Evolutionary conservation across 2,113 vertebrate species (phyloP).

Genomic region (Nanorana parkeri): DNA sequence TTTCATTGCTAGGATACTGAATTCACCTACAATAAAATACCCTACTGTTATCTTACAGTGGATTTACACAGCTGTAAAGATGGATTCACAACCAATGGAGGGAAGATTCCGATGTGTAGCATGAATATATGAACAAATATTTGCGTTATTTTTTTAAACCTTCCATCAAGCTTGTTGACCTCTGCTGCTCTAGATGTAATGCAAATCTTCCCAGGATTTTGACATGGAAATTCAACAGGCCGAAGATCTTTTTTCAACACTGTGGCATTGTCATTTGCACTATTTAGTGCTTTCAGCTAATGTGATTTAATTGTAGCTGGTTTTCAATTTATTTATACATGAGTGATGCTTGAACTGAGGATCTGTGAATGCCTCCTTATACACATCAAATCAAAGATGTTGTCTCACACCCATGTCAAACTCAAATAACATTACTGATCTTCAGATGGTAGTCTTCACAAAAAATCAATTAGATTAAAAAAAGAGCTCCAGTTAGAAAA

Average conservation of each 20-base stretch:
- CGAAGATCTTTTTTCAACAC: slow-evolving; percentile 1
- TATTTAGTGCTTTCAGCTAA: neutral
- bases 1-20: slow-evolving; percentile 1
- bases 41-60: slow-evolving; percentile 23
- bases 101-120: slow-evolving; percentile 19
- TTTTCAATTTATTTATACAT: neutral
- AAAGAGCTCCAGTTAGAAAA: too few relatives aligned
- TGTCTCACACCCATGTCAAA: neutral
- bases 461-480: neutral
- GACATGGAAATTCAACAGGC: neutral
- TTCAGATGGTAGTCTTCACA: neutral
- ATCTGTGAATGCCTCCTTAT: slow-evolving; percentile 15
- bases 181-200: slow-evolving; percentile 15
- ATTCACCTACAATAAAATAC: neutral
- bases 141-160: slow-evolving; percentile 7
- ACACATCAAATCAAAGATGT: neutral
- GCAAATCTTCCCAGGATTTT: neutral
- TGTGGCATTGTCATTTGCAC: slow-evolving; percentile 2
- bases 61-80: slow-evolving; percentile 17
- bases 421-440: neutral
- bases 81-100: slow-evolving; percentile 3
- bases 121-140: slow-evolving; percentile 4
- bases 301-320: neutral
- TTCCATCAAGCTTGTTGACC: neutral
- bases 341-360: neutral